phyloP scores from a whole-genome alignment of 2,113 vertebrate genomes.

The Lamprotornis superbus region DNA sequence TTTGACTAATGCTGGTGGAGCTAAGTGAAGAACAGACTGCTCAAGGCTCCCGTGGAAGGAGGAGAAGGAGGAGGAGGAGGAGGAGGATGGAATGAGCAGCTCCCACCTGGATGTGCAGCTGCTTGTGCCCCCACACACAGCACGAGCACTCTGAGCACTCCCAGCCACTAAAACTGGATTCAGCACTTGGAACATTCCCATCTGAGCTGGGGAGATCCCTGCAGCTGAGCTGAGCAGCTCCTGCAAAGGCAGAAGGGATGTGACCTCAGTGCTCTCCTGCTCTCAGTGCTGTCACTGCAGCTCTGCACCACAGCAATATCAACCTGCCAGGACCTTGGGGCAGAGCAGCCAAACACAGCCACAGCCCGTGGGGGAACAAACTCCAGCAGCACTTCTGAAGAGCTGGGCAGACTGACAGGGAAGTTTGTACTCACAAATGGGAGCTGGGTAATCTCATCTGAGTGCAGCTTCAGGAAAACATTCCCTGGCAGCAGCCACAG shows the following conservation, averaged over 20 bases:
- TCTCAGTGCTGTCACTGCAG: neutral
- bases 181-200: neutral
- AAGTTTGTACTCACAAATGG: neutral
- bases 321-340: neutral
- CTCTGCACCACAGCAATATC: neutral
- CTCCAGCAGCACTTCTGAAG: neutral
- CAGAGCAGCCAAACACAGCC: neutral
- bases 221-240: neutral
- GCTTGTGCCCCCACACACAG: neutral
- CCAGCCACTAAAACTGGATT: neutral
- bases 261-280: neutral
- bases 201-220: neutral
- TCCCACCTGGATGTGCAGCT: neutral
- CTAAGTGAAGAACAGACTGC: neutral
- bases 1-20: neutral
- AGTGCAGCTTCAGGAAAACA: neutral
- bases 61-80: too few species aligned
- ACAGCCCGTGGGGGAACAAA: neutral
- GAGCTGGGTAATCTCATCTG: neutral
- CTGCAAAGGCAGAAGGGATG: neutral
- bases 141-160: neutral
- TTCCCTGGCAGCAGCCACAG: neutral
- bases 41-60: rapidly evolving
- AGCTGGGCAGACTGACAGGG: neutral
- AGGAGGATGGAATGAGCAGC: neutral